Base-by-base conservation (phyloP, 2,113 vertebrate species). In the Charina bottae region DNA sequence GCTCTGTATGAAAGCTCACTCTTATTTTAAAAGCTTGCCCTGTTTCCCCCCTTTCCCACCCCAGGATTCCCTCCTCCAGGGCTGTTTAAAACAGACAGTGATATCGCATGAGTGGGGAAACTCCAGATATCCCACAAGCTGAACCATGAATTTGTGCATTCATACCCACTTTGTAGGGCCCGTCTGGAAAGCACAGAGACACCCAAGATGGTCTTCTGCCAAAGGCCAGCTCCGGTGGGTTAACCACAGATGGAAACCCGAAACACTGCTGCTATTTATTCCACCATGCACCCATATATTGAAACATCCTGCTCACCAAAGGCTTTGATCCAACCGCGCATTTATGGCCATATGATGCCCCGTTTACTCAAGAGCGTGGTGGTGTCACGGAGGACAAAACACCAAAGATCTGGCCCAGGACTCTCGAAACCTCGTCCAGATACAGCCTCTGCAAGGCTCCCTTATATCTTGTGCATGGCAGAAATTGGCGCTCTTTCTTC, bases 241-340 rank as follows among this genome's bases (percentile, higher is more conserved):
- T 46, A 28, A 85, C 93, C 92, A 4, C 94, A 55, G 93, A 88
- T 28, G 2, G 0, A 28, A 60, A 28, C 4, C 15, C 0, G 6
- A 88, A 93, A 91, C 88, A 59, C 7, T 90, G 15, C 26, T 24
- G 0, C 21, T 91, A 87, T 91, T 93, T 94, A 26, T 91, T 85
- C 90, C 42, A 11, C 93, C 0, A 0, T 0, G 0, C 0, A 6
- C 9, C 93, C 49, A 87, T 6, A 91, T 85, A 88, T 89, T 8
- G 26, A 90, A 37, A 90, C 2, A 62, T 42, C 60, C 68, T 21
- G 21, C 54, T 91, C 90, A 87, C 0, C 28, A 0, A 2, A 0
- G 0, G 0, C 88, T 93, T 93, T 93, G 89, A 92, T 58, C 62
- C 1, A 13, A 94, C 89, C 92, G 56, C 92, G 49, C 85, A 12